Evolutionary conservation across 2,888 invertebrate genomes (phyloP), one percentile per base, ranked within the genome.

Genomic region (Nineta flava): DNA sequence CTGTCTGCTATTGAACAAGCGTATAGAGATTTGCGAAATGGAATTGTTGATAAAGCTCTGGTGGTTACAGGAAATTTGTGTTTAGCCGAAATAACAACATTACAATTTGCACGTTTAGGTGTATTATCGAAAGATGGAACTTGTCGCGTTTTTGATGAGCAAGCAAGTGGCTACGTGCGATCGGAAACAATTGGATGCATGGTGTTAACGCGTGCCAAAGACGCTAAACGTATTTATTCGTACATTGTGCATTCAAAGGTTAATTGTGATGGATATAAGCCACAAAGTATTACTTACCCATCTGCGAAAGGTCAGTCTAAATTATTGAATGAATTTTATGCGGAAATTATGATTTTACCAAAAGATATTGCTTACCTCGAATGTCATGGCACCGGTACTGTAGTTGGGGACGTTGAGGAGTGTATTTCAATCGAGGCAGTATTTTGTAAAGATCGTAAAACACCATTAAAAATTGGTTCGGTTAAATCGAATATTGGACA

Each of bases 401-500:
- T 70, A 54, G 83, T 87, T 2, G 93, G 95, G 15, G 96, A 96
- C 68, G 93, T 94, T 0, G 91, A 93, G 63, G 96, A 96, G 66
- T 71, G 91, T 50, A 72, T 79, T 56, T 86, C 90, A 0, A 78
- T 96, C 47, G 83, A 87, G 45, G 81, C 81, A 56, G 76, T 87
- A 32, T 80, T 92, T 62, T 86, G 86, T 60, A 73, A 75, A 4
- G 78, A 77, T 17, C 74, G 92, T 13, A 77, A 74, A 0, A 79
- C 76, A 0, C 84, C 94, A 0, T 73, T 94, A 0, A 67, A 77
- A 46, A 84, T 96, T 51, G 95, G 95, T 2, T 90, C 94, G 0
- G 81, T 93, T 32, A 96, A 96, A 63, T 92, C 93, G 0, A 96
- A 94, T 66, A 74, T 94, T 64, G 96, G 96, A 0, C 96, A 96